A percentile compares a stretch with the other conserved stretches of the same genome.
phyloP scores from a whole-genome alignment of 2,888 invertebrate genomes.

The Crossocerus cetratus region DNA sequence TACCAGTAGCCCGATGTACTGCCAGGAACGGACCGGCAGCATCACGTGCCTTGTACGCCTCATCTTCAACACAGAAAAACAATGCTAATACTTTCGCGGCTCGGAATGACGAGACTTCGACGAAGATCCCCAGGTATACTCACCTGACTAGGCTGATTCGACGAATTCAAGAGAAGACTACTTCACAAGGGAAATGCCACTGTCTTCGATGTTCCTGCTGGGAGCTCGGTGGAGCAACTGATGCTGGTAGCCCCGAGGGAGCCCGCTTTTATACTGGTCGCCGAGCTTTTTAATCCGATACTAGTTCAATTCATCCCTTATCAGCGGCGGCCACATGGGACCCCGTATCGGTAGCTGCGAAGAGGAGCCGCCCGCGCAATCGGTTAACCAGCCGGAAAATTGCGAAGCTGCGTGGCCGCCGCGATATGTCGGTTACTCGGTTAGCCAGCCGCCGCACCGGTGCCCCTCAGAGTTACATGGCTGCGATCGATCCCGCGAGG shows the following conservation, averaged over 20 bases:
- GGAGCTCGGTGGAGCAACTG: constrained; percentile 54
- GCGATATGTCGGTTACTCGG: constrained; percentile 39
- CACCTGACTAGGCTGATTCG: constrained; percentile 19
- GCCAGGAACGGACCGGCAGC: constrained; percentile 72
- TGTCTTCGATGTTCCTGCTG: constrained; percentile 32
- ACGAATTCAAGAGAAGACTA: neutral
- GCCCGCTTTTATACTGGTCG: constrained; percentile 66
- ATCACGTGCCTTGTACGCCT: constrained; percentile 70
- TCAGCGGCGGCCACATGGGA: constrained; percentile 74
- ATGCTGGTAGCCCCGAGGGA: constrained; percentile 49
- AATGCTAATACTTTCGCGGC: too few species aligned
- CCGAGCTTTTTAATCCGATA: constrained; percentile 67
- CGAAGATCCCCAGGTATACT: neutral
- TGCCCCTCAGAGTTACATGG: constrained; percentile 6
- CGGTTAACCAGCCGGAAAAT: constrained; percentile 67
- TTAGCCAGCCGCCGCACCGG: constrained; percentile 24
- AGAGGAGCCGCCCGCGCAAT: constrained; percentile 59
- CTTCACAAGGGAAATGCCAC: neutral
- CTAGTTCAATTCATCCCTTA: constrained; percentile 72
- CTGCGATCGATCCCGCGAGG: constrained; percentile 23
- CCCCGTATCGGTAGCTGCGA: constrained; percentile 58
- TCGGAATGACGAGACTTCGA: too few species aligned
- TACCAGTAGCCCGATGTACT: constrained; percentile 69
- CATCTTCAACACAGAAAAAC: constrained; percentile 50
- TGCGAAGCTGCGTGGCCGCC: constrained; percentile 40